A percentile compares a stretch with the other conserved stretches of the same genome.
These are phyloP conservation scores for Epinotia ramella DNA, from an alignment of 2,888 invertebrate genomes.

Conservation along the genomic window DNA sequence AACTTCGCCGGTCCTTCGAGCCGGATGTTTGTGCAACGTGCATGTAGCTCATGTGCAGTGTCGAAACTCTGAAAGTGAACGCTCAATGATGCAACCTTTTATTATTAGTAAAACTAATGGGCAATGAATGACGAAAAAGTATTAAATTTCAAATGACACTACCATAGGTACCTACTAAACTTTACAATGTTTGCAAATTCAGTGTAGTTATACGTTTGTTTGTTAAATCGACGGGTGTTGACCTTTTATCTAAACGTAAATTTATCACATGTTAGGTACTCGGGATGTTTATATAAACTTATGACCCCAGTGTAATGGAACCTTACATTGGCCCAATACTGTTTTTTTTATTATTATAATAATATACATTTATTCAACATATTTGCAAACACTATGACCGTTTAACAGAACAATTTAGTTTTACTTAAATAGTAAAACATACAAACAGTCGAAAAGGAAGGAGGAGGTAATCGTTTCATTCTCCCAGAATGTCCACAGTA, in stretches of 20 bases:
- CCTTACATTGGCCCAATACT: not conserved
- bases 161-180: constrained; percentile 45
- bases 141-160: constrained; percentile 57
- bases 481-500: constrained; percentile 29
- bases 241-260: not conserved
- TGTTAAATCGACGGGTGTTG: not conserved
- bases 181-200: constrained; percentile 1
- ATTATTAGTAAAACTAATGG: constrained; percentile 68
- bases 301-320: not conserved
- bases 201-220: constrained; percentile 45
- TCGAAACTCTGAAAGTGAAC: constrained; percentile 80
- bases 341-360: not conserved
- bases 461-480: not conserved
- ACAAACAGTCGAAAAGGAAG: too few relatives aligned
- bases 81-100: constrained; percentile 76
- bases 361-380: too few relatives aligned
- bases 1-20: constrained; percentile 60
- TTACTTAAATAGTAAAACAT: too few relatives aligned
- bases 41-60: constrained; percentile 78
- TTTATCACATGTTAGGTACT: not conserved
- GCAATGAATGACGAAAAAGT: constrained; percentile 65
- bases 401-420: too few relatives aligned
- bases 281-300: not conserved
- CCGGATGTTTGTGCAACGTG: constrained; percentile 80
- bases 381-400: too few relatives aligned